Conservation (phyloP, 2,113 vertebrate genomes). For the Gulo gulo region DNA sequence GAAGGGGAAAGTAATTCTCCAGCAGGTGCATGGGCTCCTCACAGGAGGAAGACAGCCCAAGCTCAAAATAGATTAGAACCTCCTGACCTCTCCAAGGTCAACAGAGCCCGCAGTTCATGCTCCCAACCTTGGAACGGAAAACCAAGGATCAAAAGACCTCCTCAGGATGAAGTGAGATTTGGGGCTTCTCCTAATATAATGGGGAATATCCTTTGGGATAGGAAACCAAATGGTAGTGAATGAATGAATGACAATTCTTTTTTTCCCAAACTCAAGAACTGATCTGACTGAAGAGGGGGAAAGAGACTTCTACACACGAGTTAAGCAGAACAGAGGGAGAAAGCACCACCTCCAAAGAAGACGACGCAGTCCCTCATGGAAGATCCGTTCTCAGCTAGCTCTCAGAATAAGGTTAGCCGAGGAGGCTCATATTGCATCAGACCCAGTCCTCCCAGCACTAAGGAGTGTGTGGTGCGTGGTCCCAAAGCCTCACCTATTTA, state of each 20-base stretch:
- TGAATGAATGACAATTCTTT: conserved; percentile 10
- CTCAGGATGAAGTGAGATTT: not conserved
- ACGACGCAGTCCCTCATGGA: not conserved
- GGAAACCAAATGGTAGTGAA: conserved; percentile 19
- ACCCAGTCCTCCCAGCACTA: not conserved
- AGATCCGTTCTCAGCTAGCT: not conserved
- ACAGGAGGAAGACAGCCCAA: not conserved
- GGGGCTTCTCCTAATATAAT: not conserved
- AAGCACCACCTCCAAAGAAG: not conserved
- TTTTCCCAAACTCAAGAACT: conserved; percentile 14
- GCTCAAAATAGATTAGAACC: not conserved
- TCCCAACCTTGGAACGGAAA: not conserved
- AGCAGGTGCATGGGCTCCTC: not conserved
- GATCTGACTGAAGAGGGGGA: not conserved
- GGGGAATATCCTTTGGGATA: not conserved
- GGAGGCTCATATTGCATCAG: not conserved
- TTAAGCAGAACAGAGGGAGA: not conserved
- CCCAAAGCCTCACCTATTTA: not conserved
- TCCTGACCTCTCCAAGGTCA: not conserved
- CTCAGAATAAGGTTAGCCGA: not conserved
- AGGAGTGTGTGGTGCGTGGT: not conserved
- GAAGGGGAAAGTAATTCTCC: not conserved
- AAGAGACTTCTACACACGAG: not conserved
- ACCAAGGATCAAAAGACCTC: not conserved
- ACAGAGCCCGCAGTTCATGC: not conserved